phyloP scores from a whole-genome alignment of 2,797 vertebrate genomes.

The Iguana delicatissima region DNA sequence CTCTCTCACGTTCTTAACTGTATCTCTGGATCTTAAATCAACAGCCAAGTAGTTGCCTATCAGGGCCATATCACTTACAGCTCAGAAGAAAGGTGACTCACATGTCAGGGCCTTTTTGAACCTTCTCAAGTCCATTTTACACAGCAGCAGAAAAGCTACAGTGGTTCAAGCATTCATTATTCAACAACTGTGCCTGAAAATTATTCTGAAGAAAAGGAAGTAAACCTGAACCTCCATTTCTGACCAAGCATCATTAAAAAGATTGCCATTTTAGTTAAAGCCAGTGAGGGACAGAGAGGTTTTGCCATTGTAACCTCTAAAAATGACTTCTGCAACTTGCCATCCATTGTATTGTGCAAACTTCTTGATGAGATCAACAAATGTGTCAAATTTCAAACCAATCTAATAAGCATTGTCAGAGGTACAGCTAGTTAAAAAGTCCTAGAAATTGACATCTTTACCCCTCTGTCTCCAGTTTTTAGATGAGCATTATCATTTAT shows the following conservation, averaged over 20 bases:
- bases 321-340: not conserved
- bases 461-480: too few species aligned
- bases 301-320: not conserved
- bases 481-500: too few species aligned
- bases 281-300: not conserved
- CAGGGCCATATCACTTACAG: conserved; percentile 29
- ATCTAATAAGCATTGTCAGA: not conserved
- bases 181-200: not conserved
- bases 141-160: conserved; percentile 38
- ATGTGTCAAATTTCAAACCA: not conserved
- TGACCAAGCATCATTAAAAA: not conserved
- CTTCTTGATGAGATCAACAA: not conserved
- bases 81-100: conserved; percentile 44
- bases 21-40: conserved; percentile 37
- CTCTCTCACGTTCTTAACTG: conserved; percentile 21
- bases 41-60: conserved; percentile 15
- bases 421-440: too few species aligned
- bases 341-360: not conserved
- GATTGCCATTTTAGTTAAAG: not conserved
- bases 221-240: not conserved
- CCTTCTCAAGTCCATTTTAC: conserved; percentile 3
- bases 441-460: too few species aligned
- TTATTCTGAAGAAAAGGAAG: not conserved
- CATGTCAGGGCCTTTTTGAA: conserved; percentile 30
- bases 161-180: conserved; percentile 34